Evolutionary conservation across 2,797 vertebrate species (phyloP), one percentile per base, ranked within the genome.

Genomic region (Bucorvus abyssinicus): DNA sequence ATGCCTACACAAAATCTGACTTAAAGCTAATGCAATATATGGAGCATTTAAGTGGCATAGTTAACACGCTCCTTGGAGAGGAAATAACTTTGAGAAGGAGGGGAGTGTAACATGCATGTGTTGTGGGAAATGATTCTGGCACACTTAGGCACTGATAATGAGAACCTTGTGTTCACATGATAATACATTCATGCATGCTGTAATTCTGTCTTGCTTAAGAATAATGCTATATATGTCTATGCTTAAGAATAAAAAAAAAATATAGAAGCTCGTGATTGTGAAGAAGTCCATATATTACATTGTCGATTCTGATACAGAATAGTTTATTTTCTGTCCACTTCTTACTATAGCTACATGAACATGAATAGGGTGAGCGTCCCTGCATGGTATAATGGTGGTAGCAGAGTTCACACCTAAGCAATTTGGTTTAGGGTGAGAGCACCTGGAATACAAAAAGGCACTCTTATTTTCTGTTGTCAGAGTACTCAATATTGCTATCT

Each of bases 71-170:
- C 7, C 55, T 93, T 63, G 80, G 76, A 89, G 82, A 87, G 60
- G 75, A 94, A 90, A 68, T 90, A 91, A 69, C 83, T 94, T 94
- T 73, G 85, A 93, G 90, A 91, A 59, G 71, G 90, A 94, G 85
- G 61, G 38, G 79, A 88, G 38, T 12, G 22, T 59, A 84, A 22
- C 52, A 32, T 2, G 2, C 49, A 5, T 17, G 49, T 89, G 56
- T 74, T 74, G 79, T 3, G 30, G 76, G 73, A 90, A 64, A 50
- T 53, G 26, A 21, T 89, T 40, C 64, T 94, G 87, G 53, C 82
- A 75, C 30, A 15, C 1, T 75, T 70, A 57, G 49, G 13, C 23
- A 20, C 9, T 47, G 85, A 64, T 93, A 84, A 86, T 68, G 61
- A 78, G 56, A 85, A 52, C 17, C 8, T 13, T 50, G 18, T 65